These are phyloP conservation scores for Magallana angulata DNA, from an alignment of 1,140 invertebrate genomes.

Conservation along the genomic window DNA sequence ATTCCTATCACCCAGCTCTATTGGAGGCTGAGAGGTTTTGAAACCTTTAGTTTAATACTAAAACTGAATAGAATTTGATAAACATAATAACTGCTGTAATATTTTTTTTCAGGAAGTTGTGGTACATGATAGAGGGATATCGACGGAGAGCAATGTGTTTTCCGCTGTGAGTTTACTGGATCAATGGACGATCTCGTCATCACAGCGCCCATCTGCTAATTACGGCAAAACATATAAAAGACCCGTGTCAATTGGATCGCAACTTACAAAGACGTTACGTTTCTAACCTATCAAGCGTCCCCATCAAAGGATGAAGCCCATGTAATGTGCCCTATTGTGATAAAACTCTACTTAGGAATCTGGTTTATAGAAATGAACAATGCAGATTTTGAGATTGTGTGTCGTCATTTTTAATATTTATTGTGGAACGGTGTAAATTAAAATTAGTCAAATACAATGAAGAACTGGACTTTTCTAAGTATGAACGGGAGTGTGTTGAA, in stretches of 20 bases:
- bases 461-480: neutral
- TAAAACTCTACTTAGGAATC: neutral
- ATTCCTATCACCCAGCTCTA: too few species aligned
- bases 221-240: neutral
- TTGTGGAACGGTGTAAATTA: neutral
- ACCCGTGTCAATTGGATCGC: neutral
- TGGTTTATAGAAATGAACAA: neutral
- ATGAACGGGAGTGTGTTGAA: neutral
- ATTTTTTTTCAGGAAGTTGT: neutral
- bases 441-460: slow-evolving; percentile 8
- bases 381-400: neutral
- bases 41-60: too few species aligned
- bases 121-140: neutral
- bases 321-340: neutral
- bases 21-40: too few species aligned
- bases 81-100: neutral
- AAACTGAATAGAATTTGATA: neutral
- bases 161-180: neutral
- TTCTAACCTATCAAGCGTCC: neutral
- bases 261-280: neutral
- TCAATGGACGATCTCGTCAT: neutral
- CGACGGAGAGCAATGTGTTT: neutral
- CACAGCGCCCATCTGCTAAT: slow-evolving; percentile 1
- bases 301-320: neutral
- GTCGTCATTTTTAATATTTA: neutral